Evolutionary conservation across 2,888 invertebrate genomes (phyloP).

Genomic region (Pyrochroa serraticornis): DNA sequence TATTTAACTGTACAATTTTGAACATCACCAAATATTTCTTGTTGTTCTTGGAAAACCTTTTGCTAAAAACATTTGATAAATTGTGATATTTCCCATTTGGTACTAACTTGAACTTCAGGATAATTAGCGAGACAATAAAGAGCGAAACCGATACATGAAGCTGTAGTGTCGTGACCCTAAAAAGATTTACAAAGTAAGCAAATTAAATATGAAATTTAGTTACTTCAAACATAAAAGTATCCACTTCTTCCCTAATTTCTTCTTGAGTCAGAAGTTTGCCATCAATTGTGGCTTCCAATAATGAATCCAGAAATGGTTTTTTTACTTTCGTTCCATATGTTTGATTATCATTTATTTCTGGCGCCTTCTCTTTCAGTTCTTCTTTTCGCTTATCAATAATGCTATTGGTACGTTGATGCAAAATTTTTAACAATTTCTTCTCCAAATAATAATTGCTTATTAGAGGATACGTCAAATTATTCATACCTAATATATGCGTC

Average conservation of each 20-base stretch:
- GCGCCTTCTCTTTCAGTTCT: constrained; percentile 49
- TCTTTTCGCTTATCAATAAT: constrained; percentile 57
- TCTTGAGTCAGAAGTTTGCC: constrained; percentile 54
- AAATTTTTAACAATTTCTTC: constrained; percentile 56
- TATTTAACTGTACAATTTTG: constrained; percentile 35
- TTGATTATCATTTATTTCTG: background rate
- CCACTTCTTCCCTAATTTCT: constrained; percentile 70
- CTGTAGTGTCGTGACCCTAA: constrained; percentile 58
- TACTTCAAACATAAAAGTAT: constrained; percentile 75
- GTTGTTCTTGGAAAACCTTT: constrained; percentile 54
- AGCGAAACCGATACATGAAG: constrained; percentile 55
- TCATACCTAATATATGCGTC: constrained; percentile 55
- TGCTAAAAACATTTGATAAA: constrained; percentile 44
- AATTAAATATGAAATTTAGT: constrained; percentile 26
- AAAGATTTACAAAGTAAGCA: constrained; percentile 14
- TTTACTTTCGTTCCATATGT: background rate
- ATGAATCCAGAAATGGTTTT: background rate
- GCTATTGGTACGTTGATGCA: constrained; percentile 62
- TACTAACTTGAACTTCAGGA: constrained; percentile 50
- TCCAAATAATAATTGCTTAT: constrained; percentile 65
- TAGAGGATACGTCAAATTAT: constrained; percentile 59
- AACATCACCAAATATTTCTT: constrained; percentile 47
- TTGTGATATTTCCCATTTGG: no score
- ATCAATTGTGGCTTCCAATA: constrained; percentile 52
- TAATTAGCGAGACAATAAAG: constrained; percentile 54